These are phyloP conservation scores for Malacosoma neustria DNA, from an alignment of 2,888 invertebrate species.

Conservation along the genomic window DNA sequence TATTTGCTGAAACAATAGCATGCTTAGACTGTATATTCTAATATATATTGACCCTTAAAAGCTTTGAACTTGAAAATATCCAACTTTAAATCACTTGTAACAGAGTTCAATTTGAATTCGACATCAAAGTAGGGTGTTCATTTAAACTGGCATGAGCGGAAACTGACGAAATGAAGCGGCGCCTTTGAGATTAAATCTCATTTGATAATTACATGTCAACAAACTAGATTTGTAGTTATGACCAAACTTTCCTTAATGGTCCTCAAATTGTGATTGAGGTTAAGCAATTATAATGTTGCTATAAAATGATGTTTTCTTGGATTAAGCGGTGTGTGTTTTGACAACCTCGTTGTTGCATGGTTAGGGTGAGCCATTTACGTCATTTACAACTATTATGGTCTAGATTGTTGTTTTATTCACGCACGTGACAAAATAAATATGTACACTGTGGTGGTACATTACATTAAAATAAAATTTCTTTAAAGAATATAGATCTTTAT, in stretches of 20 bases:
- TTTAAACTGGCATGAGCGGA: slow-evolving; percentile 23
- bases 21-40: slow-evolving; percentile 45
- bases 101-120: slow-evolving; percentile 23
- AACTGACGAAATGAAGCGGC: slow-evolving; percentile 53
- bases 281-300: slow-evolving; percentile 16
- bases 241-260: slow-evolving; percentile 26
- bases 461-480: no score
- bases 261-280: slow-evolving; percentile 27
- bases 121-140: neutral
- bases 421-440: no score
- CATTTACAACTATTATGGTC: neutral
- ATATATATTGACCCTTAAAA: slow-evolving; percentile 9
- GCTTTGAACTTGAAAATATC: neutral
- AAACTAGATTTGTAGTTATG: slow-evolving; percentile 60
- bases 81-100: slow-evolving; percentile 1
- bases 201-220: slow-evolving; percentile 62
- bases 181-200: slow-evolving; percentile 61
- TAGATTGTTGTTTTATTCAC: neutral
- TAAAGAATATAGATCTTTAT: no score
- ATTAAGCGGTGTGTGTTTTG: slow-evolving; percentile 9
- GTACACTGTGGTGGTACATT: no score
- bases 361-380: neutral
- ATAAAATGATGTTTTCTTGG: slow-evolving; percentile 15
- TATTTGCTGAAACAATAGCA: slow-evolving; percentile 71
- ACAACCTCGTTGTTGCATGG: neutral